Conservation (phyloP, 2,113 vertebrate species). For the Gymnorhina tibicen region DNA sequence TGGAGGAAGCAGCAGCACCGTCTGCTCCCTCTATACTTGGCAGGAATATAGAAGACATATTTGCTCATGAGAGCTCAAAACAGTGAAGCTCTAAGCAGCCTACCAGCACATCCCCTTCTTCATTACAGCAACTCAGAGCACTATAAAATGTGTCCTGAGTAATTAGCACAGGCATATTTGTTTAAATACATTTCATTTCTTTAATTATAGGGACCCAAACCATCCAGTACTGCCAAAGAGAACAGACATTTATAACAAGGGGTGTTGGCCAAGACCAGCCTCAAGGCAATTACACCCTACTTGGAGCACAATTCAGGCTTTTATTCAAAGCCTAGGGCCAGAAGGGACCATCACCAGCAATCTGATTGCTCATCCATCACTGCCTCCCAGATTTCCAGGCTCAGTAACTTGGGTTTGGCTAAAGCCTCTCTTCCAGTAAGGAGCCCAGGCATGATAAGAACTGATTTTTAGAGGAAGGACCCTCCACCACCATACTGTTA, state of each 20-base stretch:
- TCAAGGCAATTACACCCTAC: neutral
- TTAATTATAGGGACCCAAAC: neutral
- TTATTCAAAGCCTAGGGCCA: neutral
- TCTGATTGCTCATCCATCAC: neutral
- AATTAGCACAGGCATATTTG: neutral
- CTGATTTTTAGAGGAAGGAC: neutral
- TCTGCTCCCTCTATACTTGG: conserved; percentile 11
- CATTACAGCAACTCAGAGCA: neutral
- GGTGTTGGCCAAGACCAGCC: neutral
- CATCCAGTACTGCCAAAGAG: neutral
- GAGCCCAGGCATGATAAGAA: neutral
- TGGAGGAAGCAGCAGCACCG: neutral
- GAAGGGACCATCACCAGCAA: neutral
- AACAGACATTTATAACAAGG: neutral
- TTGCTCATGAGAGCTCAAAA: neutral
- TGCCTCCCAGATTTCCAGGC: neutral
- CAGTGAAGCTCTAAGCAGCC: neutral
- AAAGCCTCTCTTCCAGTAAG: neutral
- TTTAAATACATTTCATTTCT: neutral
- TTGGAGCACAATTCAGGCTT: neutral
- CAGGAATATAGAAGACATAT: neutral
- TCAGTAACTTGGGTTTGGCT: neutral
- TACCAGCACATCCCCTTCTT: neutral
- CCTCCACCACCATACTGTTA: neutral
- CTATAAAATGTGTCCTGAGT: neutral